These are phyloP conservation scores for Drosophila nigritarsus DNA, from an alignment of 2,888 invertebrate genomes.

Conservation along the genomic window DNA sequence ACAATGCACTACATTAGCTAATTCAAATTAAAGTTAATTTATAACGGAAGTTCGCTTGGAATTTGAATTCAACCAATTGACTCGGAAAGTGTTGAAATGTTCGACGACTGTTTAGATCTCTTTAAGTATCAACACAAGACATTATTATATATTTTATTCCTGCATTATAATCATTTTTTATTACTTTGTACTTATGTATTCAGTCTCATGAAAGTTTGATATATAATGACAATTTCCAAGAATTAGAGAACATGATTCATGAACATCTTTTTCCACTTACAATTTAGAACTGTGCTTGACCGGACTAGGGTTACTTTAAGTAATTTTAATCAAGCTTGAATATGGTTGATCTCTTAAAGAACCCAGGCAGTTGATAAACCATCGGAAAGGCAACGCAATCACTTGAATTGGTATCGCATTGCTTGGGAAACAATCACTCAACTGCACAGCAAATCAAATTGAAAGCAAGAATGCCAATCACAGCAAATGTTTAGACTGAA, in stretches of 20 bases:
- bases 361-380: background rate
- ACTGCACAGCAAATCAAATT: conserved; percentile 34
- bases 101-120: background rate
- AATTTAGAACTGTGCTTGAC: background rate
- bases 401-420: background rate
- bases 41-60: background rate
- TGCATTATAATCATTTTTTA: background rate
- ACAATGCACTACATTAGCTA: background rate
- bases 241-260: background rate
- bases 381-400: conserved; percentile 9
- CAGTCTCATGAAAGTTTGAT: background rate
- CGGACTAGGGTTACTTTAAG: background rate
- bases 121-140: background rate
- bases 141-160: background rate
- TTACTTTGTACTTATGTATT: background rate
- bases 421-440: conserved; percentile 32
- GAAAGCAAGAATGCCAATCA: conserved; percentile 64
- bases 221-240: background rate
- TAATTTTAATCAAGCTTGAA: background rate
- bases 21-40: background rate
- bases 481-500: conserved; percentile 51
- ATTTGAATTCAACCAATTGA: background rate
- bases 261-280: background rate
- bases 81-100: background rate
- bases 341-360: background rate